A percentile compares a stretch with the other conserved stretches of the same genome.
These are phyloP conservation scores for Phortica variegata DNA, from an alignment of 1,140 invertebrate species.

Conservation along the genomic window DNA sequence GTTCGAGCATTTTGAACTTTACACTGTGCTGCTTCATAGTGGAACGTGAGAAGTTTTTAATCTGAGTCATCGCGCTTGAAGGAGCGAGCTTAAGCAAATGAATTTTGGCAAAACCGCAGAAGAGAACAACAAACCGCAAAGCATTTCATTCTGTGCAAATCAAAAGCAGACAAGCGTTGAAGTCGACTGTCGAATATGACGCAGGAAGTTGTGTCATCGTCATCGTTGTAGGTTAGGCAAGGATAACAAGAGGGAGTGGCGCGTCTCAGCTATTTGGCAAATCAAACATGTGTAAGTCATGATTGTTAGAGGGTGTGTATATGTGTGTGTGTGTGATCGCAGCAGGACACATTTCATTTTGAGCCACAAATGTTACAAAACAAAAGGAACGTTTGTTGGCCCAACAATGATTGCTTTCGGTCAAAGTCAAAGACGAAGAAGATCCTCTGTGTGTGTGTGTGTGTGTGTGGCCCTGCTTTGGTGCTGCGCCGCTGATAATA, in stretches of 20 bases:
- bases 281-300: too few relatives aligned
- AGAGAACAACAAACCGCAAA: constrained; percentile 44
- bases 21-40: constrained; percentile 8
- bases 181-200: too few relatives aligned
- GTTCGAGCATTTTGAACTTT: neutral
- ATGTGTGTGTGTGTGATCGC: constrained; percentile 12
- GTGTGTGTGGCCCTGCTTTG: constrained; percentile 1
- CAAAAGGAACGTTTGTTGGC: constrained; percentile 50
- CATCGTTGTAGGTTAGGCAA: too few relatives aligned
- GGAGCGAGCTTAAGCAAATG: constrained; percentile 15
- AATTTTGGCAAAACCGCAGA: constrained; percentile 41
- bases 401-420: constrained; percentile 56
- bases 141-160: constrained; percentile 50
- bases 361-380: constrained; percentile 2
- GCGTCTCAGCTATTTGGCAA: too few relatives aligned
- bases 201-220: too few relatives aligned
- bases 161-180: constrained; percentile 1
- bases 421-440: constrained; percentile 51
- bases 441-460: too few relatives aligned
- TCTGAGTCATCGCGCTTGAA: constrained; percentile 19
- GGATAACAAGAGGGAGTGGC: too few relatives aligned
- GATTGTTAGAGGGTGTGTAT: neutral
- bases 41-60: constrained; percentile 39
- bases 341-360: constrained; percentile 29
- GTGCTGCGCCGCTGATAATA: neutral